Evolutionary conservation across 1,140 invertebrate species (phyloP).

Genomic region (Grapholita molesta): DNA sequence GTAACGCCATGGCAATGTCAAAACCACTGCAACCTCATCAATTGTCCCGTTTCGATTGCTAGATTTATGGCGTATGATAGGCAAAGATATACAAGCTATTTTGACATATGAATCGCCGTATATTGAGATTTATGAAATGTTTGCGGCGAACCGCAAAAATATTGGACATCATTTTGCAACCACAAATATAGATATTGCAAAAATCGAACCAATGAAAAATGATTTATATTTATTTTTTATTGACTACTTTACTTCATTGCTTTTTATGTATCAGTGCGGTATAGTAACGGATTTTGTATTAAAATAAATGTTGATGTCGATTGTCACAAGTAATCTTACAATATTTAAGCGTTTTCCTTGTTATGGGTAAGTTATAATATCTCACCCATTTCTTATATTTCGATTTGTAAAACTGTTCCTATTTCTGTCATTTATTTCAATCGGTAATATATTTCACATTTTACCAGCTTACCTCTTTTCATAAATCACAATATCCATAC

Average conservation of each 20-base stretch:
- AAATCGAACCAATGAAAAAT: neutral
- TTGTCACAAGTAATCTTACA: too few species aligned
- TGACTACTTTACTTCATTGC: neutral
- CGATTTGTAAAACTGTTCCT: too few species aligned
- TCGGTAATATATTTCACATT: too few species aligned
- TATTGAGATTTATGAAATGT: neutral
- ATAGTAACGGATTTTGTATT: too few species aligned
- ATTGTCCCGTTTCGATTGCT: neutral
- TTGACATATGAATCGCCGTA: neutral
- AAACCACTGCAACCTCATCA: conserved; percentile 16
- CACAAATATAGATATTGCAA: neutral
- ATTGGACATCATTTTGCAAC: neutral
- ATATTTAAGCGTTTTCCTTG: too few species aligned
- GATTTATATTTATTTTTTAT: neutral
- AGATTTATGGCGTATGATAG: neutral
- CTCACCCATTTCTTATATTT: too few species aligned
- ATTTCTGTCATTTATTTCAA: too few species aligned
- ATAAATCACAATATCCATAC: too few species aligned
- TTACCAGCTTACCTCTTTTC: too few species aligned
- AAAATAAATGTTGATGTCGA: too few species aligned
- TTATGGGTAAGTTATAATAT: too few species aligned
- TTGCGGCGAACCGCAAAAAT: neutral
- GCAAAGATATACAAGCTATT: neutral
- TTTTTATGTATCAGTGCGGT: too few species aligned
- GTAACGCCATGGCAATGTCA: conserved; percentile 8